Evolutionary conservation across 2,888 invertebrate genomes (phyloP).

Genomic region (Notodonta ziczac): DNA sequence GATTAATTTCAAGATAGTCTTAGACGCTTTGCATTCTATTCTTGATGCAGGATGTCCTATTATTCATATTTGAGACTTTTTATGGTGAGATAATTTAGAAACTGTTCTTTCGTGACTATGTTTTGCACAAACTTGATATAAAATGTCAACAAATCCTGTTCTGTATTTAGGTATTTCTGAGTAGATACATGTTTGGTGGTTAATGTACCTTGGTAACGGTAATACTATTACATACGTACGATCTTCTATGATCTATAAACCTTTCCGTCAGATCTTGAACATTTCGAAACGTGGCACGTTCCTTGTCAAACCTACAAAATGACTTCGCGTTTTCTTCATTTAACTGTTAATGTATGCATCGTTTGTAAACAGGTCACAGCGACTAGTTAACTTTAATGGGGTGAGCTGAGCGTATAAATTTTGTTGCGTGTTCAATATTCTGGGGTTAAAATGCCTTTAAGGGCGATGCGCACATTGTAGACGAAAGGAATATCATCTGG

Average conservation of each 20-base stretch:
- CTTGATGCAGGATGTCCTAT: not conserved
- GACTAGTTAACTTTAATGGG: slow-evolving; percentile 19
- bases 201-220: too few relatives aligned
- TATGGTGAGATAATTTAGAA: not conserved
- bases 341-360: slow-evolving; percentile 28
- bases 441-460: not conserved
- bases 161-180: too few relatives aligned
- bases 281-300: too few relatives aligned
- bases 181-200: too few relatives aligned
- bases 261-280: too few relatives aligned
- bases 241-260: too few relatives aligned
- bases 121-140: too few relatives aligned
- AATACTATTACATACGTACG: too few relatives aligned
- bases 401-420: slow-evolving; percentile 13
- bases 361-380: slow-evolving; percentile 31
- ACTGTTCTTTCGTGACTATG: too few relatives aligned
- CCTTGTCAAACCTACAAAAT: slow-evolving; percentile 9
- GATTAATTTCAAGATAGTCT: slow-evolving; percentile 5
- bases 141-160: too few relatives aligned
- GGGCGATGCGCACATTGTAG: not conserved
- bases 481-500: not conserved
- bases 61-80: not conserved
- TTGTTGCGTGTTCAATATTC: slow-evolving; percentile 2
- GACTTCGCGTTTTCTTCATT: slow-evolving; percentile 6
- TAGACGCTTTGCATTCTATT: not conserved